Conservation (phyloP, 2,888 invertebrate species). For the Acronicta psi region DNA sequence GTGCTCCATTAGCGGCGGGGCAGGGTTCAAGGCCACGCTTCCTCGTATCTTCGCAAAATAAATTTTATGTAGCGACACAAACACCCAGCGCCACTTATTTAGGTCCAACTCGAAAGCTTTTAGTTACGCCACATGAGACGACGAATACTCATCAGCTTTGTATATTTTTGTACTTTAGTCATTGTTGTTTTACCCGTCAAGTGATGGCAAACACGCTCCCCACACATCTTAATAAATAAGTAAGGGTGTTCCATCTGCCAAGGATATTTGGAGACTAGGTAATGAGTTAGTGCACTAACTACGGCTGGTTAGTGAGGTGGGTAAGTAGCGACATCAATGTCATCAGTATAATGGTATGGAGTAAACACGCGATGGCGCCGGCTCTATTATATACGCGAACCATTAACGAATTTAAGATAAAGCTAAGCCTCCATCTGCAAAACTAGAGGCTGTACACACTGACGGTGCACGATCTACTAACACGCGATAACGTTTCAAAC, state of each 20-base stretch:
- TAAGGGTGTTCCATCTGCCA: constrained; percentile 4
- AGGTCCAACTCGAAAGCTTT: constrained; percentile 38
- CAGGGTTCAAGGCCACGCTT: constrained; percentile 27
- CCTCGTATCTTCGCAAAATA: constrained; percentile 23
- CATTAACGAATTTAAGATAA: constrained; percentile 12
- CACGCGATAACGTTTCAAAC: not conserved
- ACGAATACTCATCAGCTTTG: constrained; percentile 34
- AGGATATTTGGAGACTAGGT: constrained; percentile 1
- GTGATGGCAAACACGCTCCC: constrained; percentile 34
- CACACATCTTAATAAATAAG: constrained; percentile 16
- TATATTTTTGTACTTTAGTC: constrained; percentile 37
- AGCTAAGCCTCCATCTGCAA: not conserved
- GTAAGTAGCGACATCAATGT: constrained; percentile 4
- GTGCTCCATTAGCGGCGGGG: constrained; percentile 2
- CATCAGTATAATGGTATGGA: not conserved
- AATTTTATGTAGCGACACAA: constrained; percentile 16
- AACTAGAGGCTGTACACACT: not conserved
- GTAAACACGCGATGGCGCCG: constrained; percentile 6
- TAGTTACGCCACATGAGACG: constrained; percentile 34
- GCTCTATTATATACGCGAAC: constrained; percentile 11
- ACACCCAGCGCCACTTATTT: constrained; percentile 18
- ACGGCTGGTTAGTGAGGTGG: constrained; percentile 8
- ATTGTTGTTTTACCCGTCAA: constrained; percentile 24
- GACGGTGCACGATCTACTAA: not conserved
- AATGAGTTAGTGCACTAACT: not conserved